A percentile compares a stretch with the other conserved stretches of the same genome.
Evolutionary conservation across 2,888 invertebrate species (phyloP).

Genomic region (Eubasilissa splendida): DNA sequence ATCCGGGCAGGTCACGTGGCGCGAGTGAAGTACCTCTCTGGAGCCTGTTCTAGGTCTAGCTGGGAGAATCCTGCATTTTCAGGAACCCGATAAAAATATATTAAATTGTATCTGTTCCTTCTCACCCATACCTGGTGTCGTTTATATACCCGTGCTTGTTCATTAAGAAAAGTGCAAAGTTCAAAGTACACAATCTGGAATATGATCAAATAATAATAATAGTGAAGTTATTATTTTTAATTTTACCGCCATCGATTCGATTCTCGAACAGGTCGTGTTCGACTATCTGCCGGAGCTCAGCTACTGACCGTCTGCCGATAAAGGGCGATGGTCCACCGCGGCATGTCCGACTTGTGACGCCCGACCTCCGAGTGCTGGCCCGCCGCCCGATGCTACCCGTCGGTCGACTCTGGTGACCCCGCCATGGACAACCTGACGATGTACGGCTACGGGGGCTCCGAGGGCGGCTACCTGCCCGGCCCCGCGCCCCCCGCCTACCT

Average conservation of each 20-base stretch:
- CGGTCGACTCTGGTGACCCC: slow-evolving; percentile 37
- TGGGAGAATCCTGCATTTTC: too few species aligned
- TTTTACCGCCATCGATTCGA: not conserved
- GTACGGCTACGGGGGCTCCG: slow-evolving; percentile 67
- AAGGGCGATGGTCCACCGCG: not conserved
- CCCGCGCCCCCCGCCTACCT: slow-evolving; percentile 65
- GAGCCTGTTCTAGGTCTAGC: too few species aligned
- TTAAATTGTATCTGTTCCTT: slow-evolving; percentile 1
- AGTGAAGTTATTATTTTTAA: too few species aligned
- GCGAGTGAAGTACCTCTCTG: not conserved
- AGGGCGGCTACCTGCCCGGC: slow-evolving; percentile 67
- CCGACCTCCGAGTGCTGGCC: slow-evolving; percentile 6
- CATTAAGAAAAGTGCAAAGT: too few species aligned
- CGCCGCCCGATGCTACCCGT: slow-evolving; percentile 11
- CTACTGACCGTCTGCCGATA: too few species aligned
- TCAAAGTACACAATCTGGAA: too few species aligned
- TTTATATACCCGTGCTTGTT: too few species aligned
- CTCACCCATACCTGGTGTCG: too few species aligned
- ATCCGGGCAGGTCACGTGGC: slow-evolving; percentile 24
- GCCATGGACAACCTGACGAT: slow-evolving; percentile 63
- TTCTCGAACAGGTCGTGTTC: not conserved
- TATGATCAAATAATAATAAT: too few species aligned
- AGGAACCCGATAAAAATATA: not conserved
- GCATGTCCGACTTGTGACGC: slow-evolving; percentile 21
- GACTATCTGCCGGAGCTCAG: not conserved